Base-by-base conservation (phyloP, 2,797 vertebrate species). In the Delichon dasypus region DNA sequence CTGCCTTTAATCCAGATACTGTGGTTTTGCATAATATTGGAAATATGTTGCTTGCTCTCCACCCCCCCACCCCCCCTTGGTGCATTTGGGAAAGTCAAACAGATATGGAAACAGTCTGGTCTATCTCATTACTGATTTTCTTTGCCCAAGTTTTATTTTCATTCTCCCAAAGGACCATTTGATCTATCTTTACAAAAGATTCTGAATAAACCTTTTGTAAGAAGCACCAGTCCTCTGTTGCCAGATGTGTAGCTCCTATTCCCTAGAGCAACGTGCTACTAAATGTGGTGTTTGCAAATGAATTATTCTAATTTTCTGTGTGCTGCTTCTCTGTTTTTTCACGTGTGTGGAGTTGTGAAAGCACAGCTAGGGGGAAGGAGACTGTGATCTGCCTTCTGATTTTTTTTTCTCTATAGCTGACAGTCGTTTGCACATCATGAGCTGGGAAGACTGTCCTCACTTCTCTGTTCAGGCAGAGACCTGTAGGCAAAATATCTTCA, bases 1-100 rank as follows among this genome's bases (percentile, higher is more conserved):
- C 53, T 73, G 48, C 32, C 40, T 62, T 67, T 70, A 82, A 20
- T 73, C 42, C 55, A 45, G 32, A 14, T 81, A 13, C 13, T 21
- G 14, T 17, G 10, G 7, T 77, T 90, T 47, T 84, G 57, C 30
- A 16, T 34, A 15, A 22, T 74, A 19, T 2, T 47, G 19, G 11
- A 51, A 66, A 36, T n/a, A 32, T 3, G 4, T 61, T 58, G 53
- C n/a, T 47, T 77, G 17, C 10, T 19, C 32, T 8, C 4, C 8
- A 5, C 29, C 3, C 15, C 27, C 7, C 4, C 8, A 5, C 29
- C 3, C 17, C 27, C 7, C 29, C 8, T 14, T 29, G 25, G 5
- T 61, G 21, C 57, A 18, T 93, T 79, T 76, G 47, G 47, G n/a
- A 51, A 70, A 42, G 48, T 50, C 48, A 48, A 47, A 48, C 17